These are phyloP conservation scores for Liodrosophila aerea DNA, from an alignment of 2,888 invertebrate genomes.

Conservation along the genomic window DNA sequence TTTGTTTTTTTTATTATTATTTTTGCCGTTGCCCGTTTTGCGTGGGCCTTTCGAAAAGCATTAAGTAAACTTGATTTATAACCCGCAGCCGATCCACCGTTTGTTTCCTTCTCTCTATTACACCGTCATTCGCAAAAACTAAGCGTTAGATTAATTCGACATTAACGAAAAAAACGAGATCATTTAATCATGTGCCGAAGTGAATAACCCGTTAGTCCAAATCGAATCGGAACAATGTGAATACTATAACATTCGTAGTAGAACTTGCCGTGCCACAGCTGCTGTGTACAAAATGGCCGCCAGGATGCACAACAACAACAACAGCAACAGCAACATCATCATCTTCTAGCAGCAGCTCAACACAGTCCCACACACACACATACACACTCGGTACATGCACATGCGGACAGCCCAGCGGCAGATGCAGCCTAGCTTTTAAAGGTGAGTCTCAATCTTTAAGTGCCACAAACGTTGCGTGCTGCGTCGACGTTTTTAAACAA, in stretches of 20 bases:
- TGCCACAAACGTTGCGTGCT: conserved; percentile 15
- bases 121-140: conserved; percentile 14
- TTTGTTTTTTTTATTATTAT: background rate
- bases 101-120: conserved; percentile 1
- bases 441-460: conserved; percentile 53
- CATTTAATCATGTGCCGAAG: conserved; percentile 50
- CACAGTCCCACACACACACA: conserved; percentile 25
- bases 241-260: conserved; percentile 24
- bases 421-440: conserved; percentile 48
- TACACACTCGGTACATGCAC: background rate
- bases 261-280: conserved; percentile 46
- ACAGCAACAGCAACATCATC: conserved; percentile 33
- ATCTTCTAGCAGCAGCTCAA: conserved; percentile 14
- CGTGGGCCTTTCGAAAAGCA: conserved; percentile 69
- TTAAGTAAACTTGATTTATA: conserved; percentile 69
- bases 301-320: conserved; percentile 61
- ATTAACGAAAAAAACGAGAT: conserved; percentile 24
- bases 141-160: conserved; percentile 12
- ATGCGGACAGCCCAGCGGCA: conserved; percentile 12
- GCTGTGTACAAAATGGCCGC: conserved; percentile 68
- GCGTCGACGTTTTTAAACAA: no score
- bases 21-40: conserved; percentile 50
- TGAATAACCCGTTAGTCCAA: conserved; percentile 42
- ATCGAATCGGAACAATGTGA: conserved; percentile 51
- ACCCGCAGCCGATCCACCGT: conserved; percentile 30